Evolutionary conservation across 2,888 invertebrate genomes (phyloP).

Genomic region (Ophion ellenae): DNA sequence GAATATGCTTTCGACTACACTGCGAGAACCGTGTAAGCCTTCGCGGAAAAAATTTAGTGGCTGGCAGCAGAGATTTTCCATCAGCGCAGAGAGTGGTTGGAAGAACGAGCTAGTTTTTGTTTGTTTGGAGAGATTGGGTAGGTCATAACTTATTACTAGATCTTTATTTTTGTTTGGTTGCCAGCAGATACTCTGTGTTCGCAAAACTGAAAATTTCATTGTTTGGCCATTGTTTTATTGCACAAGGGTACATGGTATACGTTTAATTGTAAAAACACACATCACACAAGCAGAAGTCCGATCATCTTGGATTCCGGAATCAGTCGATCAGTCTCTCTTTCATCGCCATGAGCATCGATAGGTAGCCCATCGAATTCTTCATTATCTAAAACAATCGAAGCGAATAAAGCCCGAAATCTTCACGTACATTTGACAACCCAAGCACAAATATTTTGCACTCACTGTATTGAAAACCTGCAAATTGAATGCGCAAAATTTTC

Average conservation of each 20-base stretch:
- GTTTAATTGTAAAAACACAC: background rate
- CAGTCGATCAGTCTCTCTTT: slow-evolving; percentile 45
- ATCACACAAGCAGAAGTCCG: background rate
- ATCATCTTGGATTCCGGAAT: slow-evolving; percentile 1
- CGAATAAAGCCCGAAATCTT: background rate
- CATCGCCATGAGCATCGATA: slow-evolving; percentile 71
- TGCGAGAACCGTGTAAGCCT: background rate
- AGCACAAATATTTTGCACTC: slow-evolving; percentile 16
- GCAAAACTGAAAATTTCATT: background rate
- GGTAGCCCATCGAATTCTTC: slow-evolving; percentile 72
- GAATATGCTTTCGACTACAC: background rate
- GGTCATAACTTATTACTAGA: too few species aligned
- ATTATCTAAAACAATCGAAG: slow-evolving; percentile 46
- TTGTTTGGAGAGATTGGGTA: too few species aligned
- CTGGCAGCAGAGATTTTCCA: too few species aligned
- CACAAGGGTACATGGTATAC: background rate
- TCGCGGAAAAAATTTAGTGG: background rate
- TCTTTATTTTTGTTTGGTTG: too few species aligned
- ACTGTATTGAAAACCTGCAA: slow-evolving; percentile 54
- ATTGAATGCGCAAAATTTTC: slow-evolving; percentile 61
- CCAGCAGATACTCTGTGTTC: too few species aligned
- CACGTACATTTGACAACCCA: background rate
- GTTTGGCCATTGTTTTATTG: slow-evolving; percentile 17
- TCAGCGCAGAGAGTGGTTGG: background rate
- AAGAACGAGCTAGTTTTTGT: background rate